These are phyloP conservation scores for Hippopotamyrus pictus DNA, from an alignment of 2,797 vertebrate genomes.

Conservation along the genomic window DNA sequence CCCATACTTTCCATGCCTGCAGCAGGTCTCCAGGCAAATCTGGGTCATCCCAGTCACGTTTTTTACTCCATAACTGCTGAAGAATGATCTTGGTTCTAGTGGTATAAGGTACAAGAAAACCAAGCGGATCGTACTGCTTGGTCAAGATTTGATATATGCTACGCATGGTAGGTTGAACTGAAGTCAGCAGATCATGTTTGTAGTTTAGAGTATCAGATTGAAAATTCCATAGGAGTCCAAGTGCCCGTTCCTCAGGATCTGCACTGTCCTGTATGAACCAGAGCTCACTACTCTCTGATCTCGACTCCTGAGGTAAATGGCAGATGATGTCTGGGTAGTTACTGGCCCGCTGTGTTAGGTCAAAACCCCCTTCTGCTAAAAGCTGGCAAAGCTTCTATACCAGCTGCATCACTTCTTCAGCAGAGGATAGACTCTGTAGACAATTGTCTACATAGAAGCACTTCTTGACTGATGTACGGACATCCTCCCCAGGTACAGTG, in stretches of 20 bases:
- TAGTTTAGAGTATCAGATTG: background rate
- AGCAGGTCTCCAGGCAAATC: too few species aligned
- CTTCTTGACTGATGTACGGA: background rate
- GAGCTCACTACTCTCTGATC: slow-evolving; percentile 5
- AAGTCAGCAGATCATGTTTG: background rate
- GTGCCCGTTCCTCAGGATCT: background rate
- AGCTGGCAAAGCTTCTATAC: too few species aligned
- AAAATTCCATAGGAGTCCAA: background rate
- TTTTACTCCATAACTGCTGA: too few species aligned
- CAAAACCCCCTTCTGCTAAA: too few species aligned
- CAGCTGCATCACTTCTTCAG: too few species aligned
- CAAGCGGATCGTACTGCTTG: too few species aligned
- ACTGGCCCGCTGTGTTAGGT: too few species aligned
- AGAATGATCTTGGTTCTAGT: too few species aligned
- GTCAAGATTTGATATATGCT: too few species aligned
- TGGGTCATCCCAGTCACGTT: too few species aligned
- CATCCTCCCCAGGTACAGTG: background rate
- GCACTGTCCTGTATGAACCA: background rate
- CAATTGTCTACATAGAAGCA: slow-evolving; percentile 17
- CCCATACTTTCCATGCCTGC: too few species aligned
- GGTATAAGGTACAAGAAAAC: too few species aligned
- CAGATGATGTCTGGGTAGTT: background rate
- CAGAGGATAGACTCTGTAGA: background rate
- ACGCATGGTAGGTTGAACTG: background rate
- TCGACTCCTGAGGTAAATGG: background rate